phyloP scores from a whole-genome alignment of 1,140 invertebrate genomes.

The Drosophila triauraria region DNA sequence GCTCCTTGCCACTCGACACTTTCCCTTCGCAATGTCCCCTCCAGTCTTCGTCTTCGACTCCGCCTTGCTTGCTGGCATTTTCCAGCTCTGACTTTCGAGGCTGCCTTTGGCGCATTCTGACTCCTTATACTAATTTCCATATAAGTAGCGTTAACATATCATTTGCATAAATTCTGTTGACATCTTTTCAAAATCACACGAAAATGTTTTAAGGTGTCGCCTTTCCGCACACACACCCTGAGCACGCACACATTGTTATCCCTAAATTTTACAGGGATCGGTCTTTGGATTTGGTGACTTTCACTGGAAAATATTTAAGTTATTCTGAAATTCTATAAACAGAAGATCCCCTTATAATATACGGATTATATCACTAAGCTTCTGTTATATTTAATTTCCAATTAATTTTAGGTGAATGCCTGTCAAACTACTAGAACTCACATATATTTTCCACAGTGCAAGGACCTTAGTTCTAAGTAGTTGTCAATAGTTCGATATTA shows the following conservation, averaged over 20 bases:
- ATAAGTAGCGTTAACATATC: slow-evolving; percentile 84
- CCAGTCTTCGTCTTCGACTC: not conserved
- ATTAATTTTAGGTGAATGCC: too few relatives aligned
- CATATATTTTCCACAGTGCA: not conserved
- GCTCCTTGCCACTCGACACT: slow-evolving; percentile 49
- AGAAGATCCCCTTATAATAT: not conserved
- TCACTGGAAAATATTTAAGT: slow-evolving; percentile 28
- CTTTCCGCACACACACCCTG: slow-evolving; percentile 30
- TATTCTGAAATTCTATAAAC: not conserved
- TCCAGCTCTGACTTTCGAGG: slow-evolving; percentile 23
- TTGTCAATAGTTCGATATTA: not conserved
- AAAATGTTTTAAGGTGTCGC: slow-evolving; percentile 80
- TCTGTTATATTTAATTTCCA: too few relatives aligned
- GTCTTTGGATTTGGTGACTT: slow-evolving; percentile 10
- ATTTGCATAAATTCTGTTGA: slow-evolving; percentile 84
- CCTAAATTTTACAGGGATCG: slow-evolving; percentile 38
- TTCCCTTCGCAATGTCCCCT: slow-evolving; percentile 4
- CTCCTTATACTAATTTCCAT: slow-evolving; percentile 84
- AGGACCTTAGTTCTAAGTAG: not conserved
- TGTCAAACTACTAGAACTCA: too few relatives aligned
- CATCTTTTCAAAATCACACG: slow-evolving; percentile 83
- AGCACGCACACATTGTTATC: slow-evolving; percentile 51
- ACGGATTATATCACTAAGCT: too few relatives aligned
- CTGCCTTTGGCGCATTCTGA: slow-evolving; percentile 79
- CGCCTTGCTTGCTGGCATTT: slow-evolving; percentile 13